Evolutionary conservation across 2,888 invertebrate species (phyloP), one percentile per base, ranked within the genome.

Genomic region (Rhingia campestris): DNA sequence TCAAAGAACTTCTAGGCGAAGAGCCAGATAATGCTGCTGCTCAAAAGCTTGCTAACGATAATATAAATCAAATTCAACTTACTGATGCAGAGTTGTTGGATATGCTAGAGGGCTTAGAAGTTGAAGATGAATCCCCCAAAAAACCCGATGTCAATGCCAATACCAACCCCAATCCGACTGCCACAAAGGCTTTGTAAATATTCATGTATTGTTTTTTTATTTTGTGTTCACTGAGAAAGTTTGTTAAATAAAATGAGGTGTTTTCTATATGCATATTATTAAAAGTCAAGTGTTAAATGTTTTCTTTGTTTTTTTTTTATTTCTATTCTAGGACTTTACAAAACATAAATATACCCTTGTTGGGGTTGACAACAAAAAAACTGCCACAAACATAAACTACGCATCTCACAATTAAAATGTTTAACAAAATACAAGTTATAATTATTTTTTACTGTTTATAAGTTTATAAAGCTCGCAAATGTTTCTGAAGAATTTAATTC

Each of bases 1-100:
- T 95, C 49, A 92, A 92, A 35, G 94, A 95, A 37, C 88, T 96
- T 35, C 89, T 96, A 58, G 90, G 86, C 0, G 88, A 89, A 33
- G 58, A 37, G 4, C 72, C 49, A 10, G 76, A 70, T 33, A 9
- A 61, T 0, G 63, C 14, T 6, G 9, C 32, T 0, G 4, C 47
- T 6, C 66, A 9, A 3, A 49, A 84, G 0, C 63, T 53, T 1
- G 61, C 6, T 10, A 72, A 64, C 9, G 59, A 63, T 43, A 53
- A 47, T 6, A 10, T 47, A 4, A 41, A 75, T 12, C 53, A 87
- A 41, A 76, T 88, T 30, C 86, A 88, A 43, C 86, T 90, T 7
- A 87, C 88, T 3, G 91, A 91, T 86, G 87, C 86, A 0, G 88
- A 91, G 7, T 73, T 91, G 45, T 69, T 90, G 35, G 87, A 88